Percentiles rank a stretch among this genome's conserved stretches.
These are phyloP conservation scores for Globodera ellingtonae DNA, from an alignment of 1,140 invertebrate genomes.

Conservation along the genomic window DNA sequence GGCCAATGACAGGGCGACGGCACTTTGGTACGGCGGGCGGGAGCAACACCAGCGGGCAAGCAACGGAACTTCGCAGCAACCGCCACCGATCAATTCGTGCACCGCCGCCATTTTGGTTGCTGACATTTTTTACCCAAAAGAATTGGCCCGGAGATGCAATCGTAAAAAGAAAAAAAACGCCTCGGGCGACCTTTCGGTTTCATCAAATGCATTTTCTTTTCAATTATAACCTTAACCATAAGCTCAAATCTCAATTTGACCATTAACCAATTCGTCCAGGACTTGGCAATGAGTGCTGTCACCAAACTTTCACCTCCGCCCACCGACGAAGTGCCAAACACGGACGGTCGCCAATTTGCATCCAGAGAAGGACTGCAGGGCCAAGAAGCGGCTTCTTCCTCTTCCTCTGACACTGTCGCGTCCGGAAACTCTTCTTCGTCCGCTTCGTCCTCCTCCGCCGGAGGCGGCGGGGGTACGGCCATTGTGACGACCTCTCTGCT, in stretches of 20 bases:
- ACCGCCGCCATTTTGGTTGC: slow-evolving; percentile 25
- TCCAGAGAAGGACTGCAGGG: not conserved
- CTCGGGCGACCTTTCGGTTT: too few species aligned
- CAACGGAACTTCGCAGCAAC: not conserved
- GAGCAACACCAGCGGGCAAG: not conserved
- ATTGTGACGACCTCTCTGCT: slow-evolving; percentile 2
- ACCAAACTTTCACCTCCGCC: not conserved
- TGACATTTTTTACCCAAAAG: too few species aligned
- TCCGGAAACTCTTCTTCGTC: not conserved
- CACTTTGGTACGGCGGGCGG: not conserved
- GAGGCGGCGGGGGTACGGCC: not conserved
- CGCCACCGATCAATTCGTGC: slow-evolving; percentile 13
- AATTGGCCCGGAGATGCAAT: too few species aligned
- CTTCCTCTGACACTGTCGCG: not conserved
- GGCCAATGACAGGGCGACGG: not conserved
- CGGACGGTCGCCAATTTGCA: not conserved
- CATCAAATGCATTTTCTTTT: too few species aligned
- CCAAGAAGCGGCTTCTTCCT: slow-evolving; percentile 2
- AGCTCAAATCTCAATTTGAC: too few species aligned
- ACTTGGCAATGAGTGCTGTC: slow-evolving; percentile 12
- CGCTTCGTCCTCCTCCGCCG: not conserved
- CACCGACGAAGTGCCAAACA: not conserved
- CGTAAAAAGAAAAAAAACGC: too few species aligned
- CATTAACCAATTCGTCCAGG: not conserved
- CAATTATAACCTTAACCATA: too few species aligned